Percentiles rank a stretch among this genome's conserved stretches.
Evolutionary conservation across 2,888 invertebrate genomes (phyloP).

Genomic region (Dermolepida albohirtum): DNA sequence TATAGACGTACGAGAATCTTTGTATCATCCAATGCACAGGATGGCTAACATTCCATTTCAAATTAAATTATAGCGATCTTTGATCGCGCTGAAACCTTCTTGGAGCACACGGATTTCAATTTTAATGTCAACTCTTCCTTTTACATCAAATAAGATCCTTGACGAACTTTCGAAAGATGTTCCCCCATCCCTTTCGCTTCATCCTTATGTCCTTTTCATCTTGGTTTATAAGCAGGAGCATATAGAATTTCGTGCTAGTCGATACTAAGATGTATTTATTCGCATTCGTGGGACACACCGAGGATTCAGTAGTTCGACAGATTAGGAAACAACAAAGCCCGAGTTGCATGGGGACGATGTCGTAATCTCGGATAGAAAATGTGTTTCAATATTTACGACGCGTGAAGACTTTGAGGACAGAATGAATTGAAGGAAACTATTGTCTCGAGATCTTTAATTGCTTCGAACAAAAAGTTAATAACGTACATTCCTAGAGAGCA

Average conservation of each 20-base stretch:
- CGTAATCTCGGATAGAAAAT: no score
- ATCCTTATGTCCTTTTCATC: slow-evolving; percentile 42
- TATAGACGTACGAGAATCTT: slow-evolving; percentile 35
- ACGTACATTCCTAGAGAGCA: no score
- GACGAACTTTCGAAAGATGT: slow-evolving; percentile 59
- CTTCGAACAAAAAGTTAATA: no score
- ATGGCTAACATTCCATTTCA: slow-evolving; percentile 45
- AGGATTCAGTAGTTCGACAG: no score
- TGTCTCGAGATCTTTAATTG: no score
- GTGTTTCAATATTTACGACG: no score
- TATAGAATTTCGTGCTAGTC: slow-evolving; percentile 62
- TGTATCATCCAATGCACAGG: slow-evolving; percentile 35
- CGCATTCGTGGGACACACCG: no score
- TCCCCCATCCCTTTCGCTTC: slow-evolving; percentile 7
- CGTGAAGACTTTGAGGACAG: no score
- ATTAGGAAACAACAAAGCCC: no score
- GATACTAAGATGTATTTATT: slow-evolving; percentile 4
- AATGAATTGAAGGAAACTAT: no score
- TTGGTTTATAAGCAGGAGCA: slow-evolving; percentile 64
- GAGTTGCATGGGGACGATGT: no score
- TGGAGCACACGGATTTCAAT: slow-evolving; percentile 61
- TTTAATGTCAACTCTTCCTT: slow-evolving; percentile 66
- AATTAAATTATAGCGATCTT: slow-evolving; percentile 61
- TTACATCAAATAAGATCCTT: slow-evolving; percentile 61
- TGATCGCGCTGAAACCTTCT: slow-evolving; percentile 64